phyloP scores from a whole-genome alignment of 2,888 invertebrate species.

The Tetheella fluctuosa region DNA sequence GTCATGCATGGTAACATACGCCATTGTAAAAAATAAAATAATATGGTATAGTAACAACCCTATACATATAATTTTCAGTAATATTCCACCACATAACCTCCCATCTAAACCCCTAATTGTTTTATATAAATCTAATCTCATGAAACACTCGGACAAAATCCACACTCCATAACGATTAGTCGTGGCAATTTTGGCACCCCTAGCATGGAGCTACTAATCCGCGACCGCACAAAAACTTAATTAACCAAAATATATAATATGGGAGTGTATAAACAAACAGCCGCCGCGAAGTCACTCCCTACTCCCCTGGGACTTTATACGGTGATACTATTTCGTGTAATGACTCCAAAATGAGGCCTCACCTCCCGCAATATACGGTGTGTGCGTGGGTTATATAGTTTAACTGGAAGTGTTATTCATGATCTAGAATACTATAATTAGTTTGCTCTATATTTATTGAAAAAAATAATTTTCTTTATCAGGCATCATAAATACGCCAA shows the following conservation, averaged over 20 bases:
- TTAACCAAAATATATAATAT: conserved; percentile 80
- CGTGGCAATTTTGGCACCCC: conserved; percentile 52
- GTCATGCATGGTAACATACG: too few species aligned
- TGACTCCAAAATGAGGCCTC: conserved; percentile 83
- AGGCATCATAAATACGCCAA: background rate
- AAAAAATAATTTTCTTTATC: too few species aligned
- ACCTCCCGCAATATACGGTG: conserved; percentile 68
- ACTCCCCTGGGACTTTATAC: conserved; percentile 74
- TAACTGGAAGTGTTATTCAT: conserved; percentile 42
- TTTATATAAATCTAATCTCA: conserved; percentile 12
- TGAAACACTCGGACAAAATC: conserved; percentile 20
- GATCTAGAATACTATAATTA: background rate
- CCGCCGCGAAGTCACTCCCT: conserved; percentile 68
- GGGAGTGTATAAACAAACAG: conserved; percentile 78
- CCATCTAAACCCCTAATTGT: background rate
- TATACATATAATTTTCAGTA: background rate
- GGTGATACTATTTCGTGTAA: conserved; percentile 84
- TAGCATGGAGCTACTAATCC: conserved; percentile 59
- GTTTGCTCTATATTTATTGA: too few species aligned
- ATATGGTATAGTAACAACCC: too few species aligned
- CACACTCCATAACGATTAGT: conserved; percentile 60
- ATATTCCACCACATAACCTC: background rate
- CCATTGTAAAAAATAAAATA: too few species aligned
- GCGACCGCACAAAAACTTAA: conserved; percentile 79
- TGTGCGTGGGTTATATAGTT: conserved; percentile 35